Evolutionary conservation across 2,113 vertebrate genomes (phyloP).

Genomic region (Aldabrachelys gigantea): DNA sequence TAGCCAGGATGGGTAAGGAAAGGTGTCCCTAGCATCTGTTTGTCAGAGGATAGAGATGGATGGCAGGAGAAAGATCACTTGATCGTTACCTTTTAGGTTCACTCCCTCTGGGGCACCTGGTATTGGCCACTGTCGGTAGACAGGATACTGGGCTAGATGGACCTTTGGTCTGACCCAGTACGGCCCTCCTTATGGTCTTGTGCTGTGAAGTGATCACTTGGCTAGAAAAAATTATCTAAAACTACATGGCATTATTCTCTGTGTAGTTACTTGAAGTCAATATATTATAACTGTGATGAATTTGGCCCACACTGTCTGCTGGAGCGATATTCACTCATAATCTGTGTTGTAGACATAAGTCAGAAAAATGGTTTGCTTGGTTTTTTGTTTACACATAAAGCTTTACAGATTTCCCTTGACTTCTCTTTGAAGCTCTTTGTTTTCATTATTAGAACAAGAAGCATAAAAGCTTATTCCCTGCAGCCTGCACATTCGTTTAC

Average conservation of each 20-base stretch:
- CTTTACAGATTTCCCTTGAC: not conserved
- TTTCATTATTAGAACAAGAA: not conserved
- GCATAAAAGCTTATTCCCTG: not conserved
- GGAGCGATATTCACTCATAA: not conserved
- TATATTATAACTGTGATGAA: not conserved
- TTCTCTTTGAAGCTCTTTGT: not conserved
- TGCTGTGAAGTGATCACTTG: not conserved
- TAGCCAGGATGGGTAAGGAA: too few species aligned
- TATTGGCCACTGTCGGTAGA: too few species aligned
- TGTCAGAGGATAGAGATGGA: too few species aligned
- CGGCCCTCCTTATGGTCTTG: too few species aligned
- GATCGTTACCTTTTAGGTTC: too few species aligned
- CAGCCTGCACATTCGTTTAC: not conserved
- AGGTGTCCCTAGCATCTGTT: too few species aligned
- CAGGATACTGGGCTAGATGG: too few species aligned
- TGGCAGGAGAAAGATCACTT: too few species aligned
- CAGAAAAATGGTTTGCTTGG: not conserved
- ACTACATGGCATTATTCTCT: not conserved
- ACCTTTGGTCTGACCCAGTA: too few species aligned
- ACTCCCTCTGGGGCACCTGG: too few species aligned
- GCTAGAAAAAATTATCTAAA: not conserved
- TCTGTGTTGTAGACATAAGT: not conserved
- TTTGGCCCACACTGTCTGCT: fast-evolving
- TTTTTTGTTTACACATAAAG: not conserved
- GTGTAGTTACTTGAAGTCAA: not conserved